Percentiles rank a stretch among this genome's conserved stretches.
Evolutionary conservation across 1,140 invertebrate genomes (phyloP).

Genomic region (Heliothis virescens): DNA sequence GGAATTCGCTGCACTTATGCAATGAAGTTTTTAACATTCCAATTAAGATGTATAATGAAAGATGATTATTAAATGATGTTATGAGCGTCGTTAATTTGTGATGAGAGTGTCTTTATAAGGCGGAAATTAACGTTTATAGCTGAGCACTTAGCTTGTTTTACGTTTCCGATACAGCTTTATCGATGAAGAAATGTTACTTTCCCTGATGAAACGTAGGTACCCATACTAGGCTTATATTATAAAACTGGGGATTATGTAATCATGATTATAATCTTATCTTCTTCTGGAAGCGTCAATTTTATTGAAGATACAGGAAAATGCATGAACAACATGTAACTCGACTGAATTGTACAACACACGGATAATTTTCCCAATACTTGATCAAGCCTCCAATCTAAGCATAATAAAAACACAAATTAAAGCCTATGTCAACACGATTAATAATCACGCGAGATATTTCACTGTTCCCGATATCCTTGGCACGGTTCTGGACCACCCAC

Average conservation of each 20-base stretch:
- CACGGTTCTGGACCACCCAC: conserved; percentile 65
- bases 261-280: too few species aligned
- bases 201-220: too few species aligned
- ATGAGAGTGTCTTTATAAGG: conserved; percentile 19
- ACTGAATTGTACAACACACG: too few species aligned
- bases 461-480: conserved; percentile 69
- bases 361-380: too few species aligned
- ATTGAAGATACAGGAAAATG: too few species aligned
- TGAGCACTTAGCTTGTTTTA: neutral
- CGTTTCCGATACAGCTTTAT: neutral
- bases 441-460: conserved; percentile 57
- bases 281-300: too few species aligned
- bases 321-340: too few species aligned
- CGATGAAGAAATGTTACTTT: neutral
- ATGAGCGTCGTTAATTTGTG: conserved; percentile 15
- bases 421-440: conserved; percentile 31
- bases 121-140: conserved; percentile 6
- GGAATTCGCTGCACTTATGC: conserved; percentile 23
- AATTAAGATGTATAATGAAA: conserved; percentile 10
- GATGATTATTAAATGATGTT: conserved; percentile 24
- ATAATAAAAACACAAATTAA: conserved; percentile 4
- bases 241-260: too few species aligned
- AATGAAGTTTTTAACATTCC: conserved; percentile 18
- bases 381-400: neutral
- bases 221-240: too few species aligned